A percentile compares a stretch with the other conserved stretches of the same genome.
phyloP scores from a whole-genome alignment of 2,797 vertebrate genomes.

The Fratercula arctica region DNA sequence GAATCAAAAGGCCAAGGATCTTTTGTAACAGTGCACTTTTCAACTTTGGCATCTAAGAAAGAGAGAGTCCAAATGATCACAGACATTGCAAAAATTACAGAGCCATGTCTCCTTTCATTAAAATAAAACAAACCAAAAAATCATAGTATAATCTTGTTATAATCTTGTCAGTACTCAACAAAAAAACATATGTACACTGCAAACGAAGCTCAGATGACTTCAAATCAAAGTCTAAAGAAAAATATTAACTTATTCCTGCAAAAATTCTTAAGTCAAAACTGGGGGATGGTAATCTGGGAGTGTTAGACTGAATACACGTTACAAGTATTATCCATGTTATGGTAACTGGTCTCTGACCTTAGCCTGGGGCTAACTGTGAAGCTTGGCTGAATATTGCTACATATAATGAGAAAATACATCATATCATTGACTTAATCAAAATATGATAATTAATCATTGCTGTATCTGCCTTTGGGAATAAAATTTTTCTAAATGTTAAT shows the following conservation, averaged over 20 bases:
- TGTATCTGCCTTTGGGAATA: slow-evolving; percentile 37
- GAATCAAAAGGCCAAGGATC: neutral
- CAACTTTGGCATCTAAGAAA: neutral
- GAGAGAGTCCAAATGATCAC: neutral
- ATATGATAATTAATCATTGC: slow-evolving; percentile 53
- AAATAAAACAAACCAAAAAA: neutral
- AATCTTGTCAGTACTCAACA: neutral
- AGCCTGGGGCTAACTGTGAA: neutral
- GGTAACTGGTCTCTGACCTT: neutral
- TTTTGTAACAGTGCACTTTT: neutral
- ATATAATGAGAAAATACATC: slow-evolving; percentile 32
- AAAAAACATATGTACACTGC: neutral
- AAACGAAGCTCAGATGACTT: neutral
- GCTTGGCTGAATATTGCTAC: neutral
- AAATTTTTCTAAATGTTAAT: slow-evolving; percentile 34
- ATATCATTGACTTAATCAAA: slow-evolving; percentile 52
- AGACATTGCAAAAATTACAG: neutral
- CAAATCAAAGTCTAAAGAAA: neutral
- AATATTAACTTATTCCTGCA: neutral
- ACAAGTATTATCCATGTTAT: neutral
- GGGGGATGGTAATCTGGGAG: neutral
- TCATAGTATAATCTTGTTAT: neutral
- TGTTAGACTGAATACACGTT: neutral
- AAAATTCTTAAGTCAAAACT: neutral
- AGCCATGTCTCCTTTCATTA: neutral